Evolutionary conservation across 2,113 vertebrate species (phyloP), one percentile per base, ranked within the genome.

Genomic region (Malurus elegans): DNA sequence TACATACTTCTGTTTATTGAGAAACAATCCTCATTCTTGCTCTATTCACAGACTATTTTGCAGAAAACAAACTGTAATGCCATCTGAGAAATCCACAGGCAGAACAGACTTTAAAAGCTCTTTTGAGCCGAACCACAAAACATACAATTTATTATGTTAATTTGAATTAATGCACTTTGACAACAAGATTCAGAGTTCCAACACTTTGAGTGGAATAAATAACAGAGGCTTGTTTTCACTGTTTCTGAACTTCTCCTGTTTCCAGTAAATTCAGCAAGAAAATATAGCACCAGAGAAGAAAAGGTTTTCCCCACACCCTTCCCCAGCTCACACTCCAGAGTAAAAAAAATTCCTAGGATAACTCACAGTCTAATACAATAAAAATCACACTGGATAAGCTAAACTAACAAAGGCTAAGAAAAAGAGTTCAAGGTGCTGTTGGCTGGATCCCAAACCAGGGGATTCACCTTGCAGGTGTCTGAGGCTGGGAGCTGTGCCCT

Each of bases 31-130:
- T 88, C 29, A 38, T 74, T 94, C 50, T 36, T 89, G 16, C 76
- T 91, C 79, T 93, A 73, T 90, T 94, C 47, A 79, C 42, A 70
- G 85, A 36, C 29, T 65, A 14, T 18, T 83, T 92, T 80, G 26
- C 32, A 71, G 57, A 48, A 92, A 96, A 61, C 32, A 89, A 91
- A 56, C 48, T 34, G 5, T 67, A 88, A 89, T 81, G 83, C 20
- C 48, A 78, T 94, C 83, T 84, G 64, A 89, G 72, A 79, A 94
- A 94, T 87, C 64, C 57, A 88, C 45, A 89, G 34, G 61, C 56
- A 73, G 88, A 91, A 71, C 6, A 75, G 64, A 74, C 15, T 93
- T 80, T 64, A 69, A 87, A 93, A 36, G 12, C 18, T 71, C 19
- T 80, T 57, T 84, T 86, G 60, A 74, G 40, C 53, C 53, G 91